Evolutionary conservation across 2,888 invertebrate genomes (phyloP).

Genomic region (Hipparchia semele): DNA sequence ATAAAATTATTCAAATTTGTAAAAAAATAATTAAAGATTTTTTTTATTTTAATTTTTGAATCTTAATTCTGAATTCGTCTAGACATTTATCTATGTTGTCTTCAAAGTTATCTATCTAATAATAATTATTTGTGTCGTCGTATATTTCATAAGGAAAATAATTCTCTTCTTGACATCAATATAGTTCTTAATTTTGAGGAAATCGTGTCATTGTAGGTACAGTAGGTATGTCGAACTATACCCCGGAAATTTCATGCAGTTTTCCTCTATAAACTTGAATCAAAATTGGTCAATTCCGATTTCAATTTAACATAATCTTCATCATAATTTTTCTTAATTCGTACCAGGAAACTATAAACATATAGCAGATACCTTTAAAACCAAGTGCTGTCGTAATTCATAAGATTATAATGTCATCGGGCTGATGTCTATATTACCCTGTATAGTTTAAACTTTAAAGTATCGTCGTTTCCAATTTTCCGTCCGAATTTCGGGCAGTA

Average conservation of each 20-base stretch:
- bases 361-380: not conserved
- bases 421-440: constrained; percentile 12
- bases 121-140: not conserved
- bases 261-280: no score
- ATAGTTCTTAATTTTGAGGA: no score
- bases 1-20: not conserved
- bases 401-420: not conserved
- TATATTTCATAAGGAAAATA: no score
- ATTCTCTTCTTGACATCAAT: no score
- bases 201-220: no score
- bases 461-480: constrained; percentile 54
- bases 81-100: not conserved
- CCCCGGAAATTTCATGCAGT: no score
- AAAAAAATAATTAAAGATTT: not conserved
- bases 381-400: no score
- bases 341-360: constrained; percentile 11
- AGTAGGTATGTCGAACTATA: no score
- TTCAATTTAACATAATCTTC: not conserved
- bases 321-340: not conserved
- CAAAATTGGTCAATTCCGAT: no score
- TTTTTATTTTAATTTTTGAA: not conserved
- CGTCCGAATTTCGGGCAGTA: constrained; percentile 78
- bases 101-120: no score
- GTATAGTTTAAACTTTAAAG: constrained; percentile 15
- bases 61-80: not conserved